phyloP scores from a whole-genome alignment of 2,797 vertebrate genomes.

The Eurystomus glaucurus region DNA sequence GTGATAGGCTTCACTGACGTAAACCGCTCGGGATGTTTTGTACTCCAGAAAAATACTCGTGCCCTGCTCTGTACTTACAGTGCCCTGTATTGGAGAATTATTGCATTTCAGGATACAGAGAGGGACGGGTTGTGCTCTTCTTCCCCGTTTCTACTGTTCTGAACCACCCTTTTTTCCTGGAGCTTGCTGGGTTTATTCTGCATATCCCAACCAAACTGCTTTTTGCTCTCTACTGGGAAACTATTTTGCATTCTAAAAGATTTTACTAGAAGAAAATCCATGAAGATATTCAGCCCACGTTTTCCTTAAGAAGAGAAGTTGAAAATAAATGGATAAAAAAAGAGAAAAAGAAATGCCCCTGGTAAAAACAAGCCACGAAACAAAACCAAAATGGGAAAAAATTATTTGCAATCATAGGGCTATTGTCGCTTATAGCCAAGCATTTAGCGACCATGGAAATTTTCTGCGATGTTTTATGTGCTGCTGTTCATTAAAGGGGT shows the following conservation, averaged over 20 bases:
- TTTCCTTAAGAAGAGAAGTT: conserved; percentile 34
- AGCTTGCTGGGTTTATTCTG: neutral
- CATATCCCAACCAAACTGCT: neutral
- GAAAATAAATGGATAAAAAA: conserved; percentile 49
- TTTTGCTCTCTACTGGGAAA: neutral
- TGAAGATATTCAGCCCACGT: neutral
- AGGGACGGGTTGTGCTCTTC: neutral
- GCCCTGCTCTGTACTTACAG: neutral
- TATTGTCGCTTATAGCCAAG: conserved; percentile 26
- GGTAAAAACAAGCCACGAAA: conserved; percentile 45
- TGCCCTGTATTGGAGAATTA: neutral
- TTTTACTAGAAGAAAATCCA: neutral
- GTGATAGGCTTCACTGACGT: neutral
- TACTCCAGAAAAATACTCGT: neutral
- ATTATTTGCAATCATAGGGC: conserved; percentile 23
- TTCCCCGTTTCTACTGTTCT: neutral
- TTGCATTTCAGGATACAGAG: neutral
- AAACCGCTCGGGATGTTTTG: neutral
- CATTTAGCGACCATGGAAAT: conserved; percentile 26
- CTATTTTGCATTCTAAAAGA: conserved; percentile 28
- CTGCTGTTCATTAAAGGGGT: neutral
- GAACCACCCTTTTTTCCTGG: neutral
- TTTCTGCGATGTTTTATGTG: neutral
- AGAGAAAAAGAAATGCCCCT: neutral
- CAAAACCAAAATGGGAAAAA: conserved; percentile 45